These are phyloP conservation scores for Macquaria australasica DNA, from an alignment of 2,113 vertebrate species.

Conservation along the genomic window DNA sequence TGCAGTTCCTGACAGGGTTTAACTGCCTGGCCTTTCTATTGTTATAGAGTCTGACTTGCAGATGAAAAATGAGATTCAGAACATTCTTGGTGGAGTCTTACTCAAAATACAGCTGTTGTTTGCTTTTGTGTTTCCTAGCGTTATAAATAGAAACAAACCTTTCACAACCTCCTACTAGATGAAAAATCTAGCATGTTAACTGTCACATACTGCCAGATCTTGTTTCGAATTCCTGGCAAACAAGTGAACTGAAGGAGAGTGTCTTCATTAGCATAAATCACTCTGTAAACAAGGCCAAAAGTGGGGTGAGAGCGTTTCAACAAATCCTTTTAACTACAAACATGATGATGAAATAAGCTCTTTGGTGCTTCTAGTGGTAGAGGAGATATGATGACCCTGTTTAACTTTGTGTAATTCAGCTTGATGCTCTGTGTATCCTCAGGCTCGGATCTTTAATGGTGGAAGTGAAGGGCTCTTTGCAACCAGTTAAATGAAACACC, in stretches of 20 bases:
- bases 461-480: constrained; percentile 67
- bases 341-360: constrained; percentile 47
- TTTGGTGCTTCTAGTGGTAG: constrained; percentile 28
- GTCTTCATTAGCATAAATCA: constrained; percentile 53
- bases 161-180: constrained; percentile 25
- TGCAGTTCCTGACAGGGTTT: constrained; percentile 23
- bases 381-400: constrained; percentile 49
- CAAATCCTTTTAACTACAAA: constrained; percentile 60
- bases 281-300: constrained; percentile 56
- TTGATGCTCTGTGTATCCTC: constrained; percentile 45
- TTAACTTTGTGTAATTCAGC: constrained; percentile 45
- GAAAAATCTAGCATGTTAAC: constrained; percentile 45
- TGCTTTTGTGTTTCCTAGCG: neutral
- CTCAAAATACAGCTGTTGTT: constrained; percentile 37
- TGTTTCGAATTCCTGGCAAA: constrained; percentile 39
- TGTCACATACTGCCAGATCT: constrained; percentile 56
- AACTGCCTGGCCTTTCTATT: constrained; percentile 35
- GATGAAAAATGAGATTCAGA: constrained; percentile 24
- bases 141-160: constrained; percentile 55
- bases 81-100: constrained; percentile 7
- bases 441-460: constrained; percentile 61
- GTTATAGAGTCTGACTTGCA: constrained; percentile 6
- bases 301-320: constrained; percentile 39
- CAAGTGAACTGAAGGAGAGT: constrained; percentile 38
- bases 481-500: constrained; percentile 69